Percentiles rank a stretch among this genome's conserved stretches.
These are phyloP conservation scores for Gallinago jamesoni DNA, from an alignment of 2,113 vertebrate genomes.

Conservation along the genomic window DNA sequence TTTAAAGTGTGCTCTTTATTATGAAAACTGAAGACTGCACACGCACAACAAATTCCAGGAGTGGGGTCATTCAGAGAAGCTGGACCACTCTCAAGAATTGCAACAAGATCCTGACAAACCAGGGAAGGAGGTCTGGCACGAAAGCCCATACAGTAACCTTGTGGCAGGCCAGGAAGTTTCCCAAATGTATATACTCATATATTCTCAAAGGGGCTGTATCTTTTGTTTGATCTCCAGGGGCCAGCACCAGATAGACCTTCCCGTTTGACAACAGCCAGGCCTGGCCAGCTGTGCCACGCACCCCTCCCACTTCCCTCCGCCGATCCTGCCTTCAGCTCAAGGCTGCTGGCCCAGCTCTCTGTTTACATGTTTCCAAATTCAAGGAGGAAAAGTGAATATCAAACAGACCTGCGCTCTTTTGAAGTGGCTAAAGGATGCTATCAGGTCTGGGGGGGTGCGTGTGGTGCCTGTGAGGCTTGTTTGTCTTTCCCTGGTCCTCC, in stretches of 20 bases:
- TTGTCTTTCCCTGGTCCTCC: slow-evolving; percentile 29
- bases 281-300: background rate
- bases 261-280: slow-evolving; percentile 10
- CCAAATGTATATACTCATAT: background rate
- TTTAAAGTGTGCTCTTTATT: background rate
- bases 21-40: background rate
- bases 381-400: slow-evolving; percentile 67
- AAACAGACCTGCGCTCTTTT: slow-evolving; percentile 63
- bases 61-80: background rate
- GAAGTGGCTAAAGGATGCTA: slow-evolving; percentile 59
- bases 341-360: slow-evolving; percentile 38
- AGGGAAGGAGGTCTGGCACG: background rate
- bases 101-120: background rate
- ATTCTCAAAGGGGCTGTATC: background rate
- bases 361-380: slow-evolving; percentile 57
- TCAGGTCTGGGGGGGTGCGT: background rate
- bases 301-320: slow-evolving; percentile 22
- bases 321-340: background rate
- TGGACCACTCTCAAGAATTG: background rate
- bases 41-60: background rate
- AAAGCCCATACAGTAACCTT: background rate
- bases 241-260: background rate
- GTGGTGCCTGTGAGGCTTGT: slow-evolving; percentile 50
- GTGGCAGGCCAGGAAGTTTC: background rate
- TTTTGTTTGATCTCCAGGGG: slow-evolving; percentile 18